Evolutionary conservation across 2,888 invertebrate genomes (phyloP), one percentile per base, ranked within the genome.

Genomic region (Prosopocoilus inquinatus): DNA sequence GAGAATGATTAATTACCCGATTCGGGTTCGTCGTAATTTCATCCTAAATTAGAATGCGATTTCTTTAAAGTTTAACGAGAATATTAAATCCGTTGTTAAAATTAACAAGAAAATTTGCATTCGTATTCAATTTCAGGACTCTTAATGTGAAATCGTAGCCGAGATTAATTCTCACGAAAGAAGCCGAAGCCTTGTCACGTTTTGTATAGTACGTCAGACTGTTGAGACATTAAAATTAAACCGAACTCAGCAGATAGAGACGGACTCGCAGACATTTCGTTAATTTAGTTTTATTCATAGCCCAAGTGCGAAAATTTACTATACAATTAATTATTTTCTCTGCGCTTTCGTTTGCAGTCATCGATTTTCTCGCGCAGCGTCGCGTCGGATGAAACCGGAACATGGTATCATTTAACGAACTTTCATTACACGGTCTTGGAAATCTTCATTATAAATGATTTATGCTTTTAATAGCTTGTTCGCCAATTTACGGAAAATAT

Each of bases 401-500:
- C 13, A 32, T 34, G 34, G 32, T 35, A 47, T 34, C 35, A 15
- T 34, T 15, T 9, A n/a, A 33, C 47, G 9, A 33, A 34, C 11
- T 47, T 34, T 34, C 47, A 47, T 47, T 47, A 47, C 35, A 35
- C 35, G 33, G 20, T 32, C 47, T 47, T 12, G 32, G 12, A 15
- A 47, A 47, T 47, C 47, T 47, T 34, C 47, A 47, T 47, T 47
- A 47, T 20, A 32, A 47, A 47, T 47, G 47, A 47, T 47, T 47
- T 47, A 47, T 47, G 35, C 16, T 33, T 34, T 47, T 47, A 47
- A 47, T 47, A 47, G 34, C 47, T 13, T 47, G 34, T 32, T 41
- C 41, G 2, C 15, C 3, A 41, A 41, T 41, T 41, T 41, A 13
- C 9, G 12, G 16, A 13, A 41, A 41, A 15, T 41, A 41, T 41